phyloP scores from a whole-genome alignment of 2,113 vertebrate species.

The Vidua macroura region DNA sequence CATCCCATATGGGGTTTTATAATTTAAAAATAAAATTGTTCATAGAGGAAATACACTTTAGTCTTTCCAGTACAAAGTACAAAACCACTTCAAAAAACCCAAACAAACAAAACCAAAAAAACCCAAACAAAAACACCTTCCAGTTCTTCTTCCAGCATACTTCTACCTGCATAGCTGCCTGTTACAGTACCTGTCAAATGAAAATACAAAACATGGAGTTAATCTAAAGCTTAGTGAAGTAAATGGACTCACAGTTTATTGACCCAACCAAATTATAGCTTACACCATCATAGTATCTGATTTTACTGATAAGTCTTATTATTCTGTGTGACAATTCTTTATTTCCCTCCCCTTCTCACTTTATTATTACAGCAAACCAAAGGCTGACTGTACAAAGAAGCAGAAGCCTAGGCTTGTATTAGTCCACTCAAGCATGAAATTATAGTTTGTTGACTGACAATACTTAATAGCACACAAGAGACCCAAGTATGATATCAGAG shows the following conservation, averaged over 20 bases:
- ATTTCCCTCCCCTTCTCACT: background rate
- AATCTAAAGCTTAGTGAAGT: background rate
- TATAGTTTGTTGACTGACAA: constrained; percentile 54
- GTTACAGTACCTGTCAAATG: background rate
- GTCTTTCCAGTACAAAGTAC: background rate
- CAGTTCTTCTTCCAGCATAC: background rate
- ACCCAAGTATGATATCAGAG: constrained; percentile 9
- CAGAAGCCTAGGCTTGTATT: constrained; percentile 11
- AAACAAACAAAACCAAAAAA: background rate
- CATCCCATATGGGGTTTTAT: background rate
- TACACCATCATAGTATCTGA: background rate
- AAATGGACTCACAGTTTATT: background rate
- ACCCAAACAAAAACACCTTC: background rate
- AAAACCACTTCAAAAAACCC: background rate
- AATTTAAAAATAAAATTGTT: background rate
- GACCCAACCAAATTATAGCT: background rate
- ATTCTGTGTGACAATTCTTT: background rate
- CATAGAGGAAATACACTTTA: background rate
- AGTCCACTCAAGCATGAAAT: constrained; percentile 59
- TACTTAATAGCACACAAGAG: constrained; percentile 35
- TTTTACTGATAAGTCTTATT: background rate
- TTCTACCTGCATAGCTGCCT: background rate
- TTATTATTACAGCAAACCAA: background rate
- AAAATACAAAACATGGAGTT: background rate
- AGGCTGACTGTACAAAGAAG: background rate